Base-by-base conservation (phyloP, 2,797 vertebrate genomes). In the Sciurus carolinensis region DNA sequence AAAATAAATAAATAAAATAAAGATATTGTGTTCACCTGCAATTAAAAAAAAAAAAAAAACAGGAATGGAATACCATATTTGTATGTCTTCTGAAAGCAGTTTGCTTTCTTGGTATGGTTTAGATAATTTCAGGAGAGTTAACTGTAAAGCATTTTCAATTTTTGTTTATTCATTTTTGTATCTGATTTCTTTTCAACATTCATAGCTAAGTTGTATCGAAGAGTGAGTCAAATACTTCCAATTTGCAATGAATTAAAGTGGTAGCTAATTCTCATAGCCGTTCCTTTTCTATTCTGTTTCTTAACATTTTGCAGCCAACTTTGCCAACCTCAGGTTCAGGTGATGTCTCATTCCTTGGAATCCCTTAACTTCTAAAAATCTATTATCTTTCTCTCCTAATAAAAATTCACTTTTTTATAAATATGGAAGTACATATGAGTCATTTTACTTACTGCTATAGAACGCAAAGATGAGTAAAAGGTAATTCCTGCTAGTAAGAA, bases 401-500 rank as follows among this genome's bases (percentile, higher is more conserved):
- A 44, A 93, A 91, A 93, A 86, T 92, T 44, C n/a, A 86, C 69
- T 82, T 62, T 62, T 84, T 86, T 52, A 69, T 57, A 93, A 85
- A 26, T 77, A 59, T n/a, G 0, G 96, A 44, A 83, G 20, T 89
- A 81, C 26, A 22, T 62, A 0, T 87, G 72, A 88, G 62, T 7
- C 66, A 81, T 88, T 95, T 91, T 80, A 84, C 17, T 91, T 93
- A 66, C 11, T 90, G 59, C 22, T 93, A 1, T 82, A 50, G 33
- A 87, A 57, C 91, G 59, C 12, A 91, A 64, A 90, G 50, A 90
- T 82, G 57, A 96, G 7, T 90, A 88, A 95, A 95, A 94, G 69
- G n/a, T 87, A 84, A 79, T 88, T 95, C 79, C 71, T 93, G 59
- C 52, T 69, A 73, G 39, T 12, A 85, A 87, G 76, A 92, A 87